Base-by-base conservation (phyloP, 2,113 vertebrate genomes). In the Ailurus styani region DNA sequence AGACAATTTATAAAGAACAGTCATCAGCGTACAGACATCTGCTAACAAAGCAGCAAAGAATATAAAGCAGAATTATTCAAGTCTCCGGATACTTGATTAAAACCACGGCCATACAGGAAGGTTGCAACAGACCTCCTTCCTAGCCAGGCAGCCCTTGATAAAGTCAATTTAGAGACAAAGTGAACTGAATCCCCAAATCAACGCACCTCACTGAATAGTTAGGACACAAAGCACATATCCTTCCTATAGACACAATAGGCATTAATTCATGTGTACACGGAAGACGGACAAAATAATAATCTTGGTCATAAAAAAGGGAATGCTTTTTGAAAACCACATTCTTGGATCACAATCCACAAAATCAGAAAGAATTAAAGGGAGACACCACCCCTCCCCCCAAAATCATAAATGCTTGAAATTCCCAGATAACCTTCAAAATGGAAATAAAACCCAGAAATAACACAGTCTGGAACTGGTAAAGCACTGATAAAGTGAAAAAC, bases 361-460 rank as follows among this genome's bases (percentile, higher is more conserved):
- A 87, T 45, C 10, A 90, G 60, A 64, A 87, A 70, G 25, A 86
- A 77, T 68, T 50, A 87, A 64, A 94, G 79, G 25, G 72, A 47
- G n/a, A 87, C 7, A 29, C 29, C 12, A 27, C 27, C 5, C 27
- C 5, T 29, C 64, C 31, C 60, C 40, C 66, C 75, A 77, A 90
- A 31, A 31, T 54, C 47, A 60, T 42, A 66, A 93, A 62, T 60
- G 85, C n/a, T n/a, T 83, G 86, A 91, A 86, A 93, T 40, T 64
- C 25, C 12, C 64, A 54, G 89, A 91, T 96, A 82, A 85, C 15
- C 47, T 72, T 66, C 55, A 97, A 92, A 94, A 93, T 86, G 31
- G 78, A 94, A 95, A 93, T 88, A 13, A 34, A 91, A 97, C 57
- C 57, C 57, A 27, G 87, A 98, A 96, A 82, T 54, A 81, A 93